Base-by-base conservation (phyloP, 2,797 vertebrate genomes). In the Eulemur coronatus region DNA sequence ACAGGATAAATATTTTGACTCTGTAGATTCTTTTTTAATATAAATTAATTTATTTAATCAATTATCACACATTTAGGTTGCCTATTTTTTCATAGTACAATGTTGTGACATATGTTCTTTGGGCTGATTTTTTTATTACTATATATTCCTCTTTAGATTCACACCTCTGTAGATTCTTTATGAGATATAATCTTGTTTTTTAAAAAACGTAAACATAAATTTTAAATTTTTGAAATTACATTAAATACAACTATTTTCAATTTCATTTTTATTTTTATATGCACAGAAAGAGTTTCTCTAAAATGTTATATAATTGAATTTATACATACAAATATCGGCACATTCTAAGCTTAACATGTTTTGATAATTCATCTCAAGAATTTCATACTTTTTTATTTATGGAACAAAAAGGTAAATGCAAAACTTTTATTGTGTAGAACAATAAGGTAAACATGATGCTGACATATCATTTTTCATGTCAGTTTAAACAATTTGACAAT, bases 401-500 rank as follows among this genome's bases (percentile, higher is more conserved):
- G 50, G 18, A 52, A 67, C 76, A 43, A n/a, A 33, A 52, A 69
- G 8, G 26, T n/a, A 13, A 82, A 90, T n/a, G 57, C 28, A 65
- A 79, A 79, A 38, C 17, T 85, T 96, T 96, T 11, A 87, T 96
- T 72, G 52, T 85, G 30, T 50, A 75, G 35, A 48, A 81, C 94
- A 76, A 61, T 59, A 63, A 65, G 1, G 1, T 59, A 28, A 24
- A 22, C 28, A 14, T 50, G 20, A 92, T 50, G 13, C 33, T 87
- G 78, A 35, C 14, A 7, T 89, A 94, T 84, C 0, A 43, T 84
- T 46, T 0, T 87, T 88, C 30, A 15, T 84, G 22, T 73, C 76
- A n/a, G 28, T 55, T 96, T 80, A 85, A 93, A 84, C 33, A 91
- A 91, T 96, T 97, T 97, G 48, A 94, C 28, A 59, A 1, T n/a